A percentile compares a stretch with the other conserved stretches of the same genome.
phyloP scores from a whole-genome alignment of 2,797 vertebrate genomes.

The Labeo calbasu region DNA sequence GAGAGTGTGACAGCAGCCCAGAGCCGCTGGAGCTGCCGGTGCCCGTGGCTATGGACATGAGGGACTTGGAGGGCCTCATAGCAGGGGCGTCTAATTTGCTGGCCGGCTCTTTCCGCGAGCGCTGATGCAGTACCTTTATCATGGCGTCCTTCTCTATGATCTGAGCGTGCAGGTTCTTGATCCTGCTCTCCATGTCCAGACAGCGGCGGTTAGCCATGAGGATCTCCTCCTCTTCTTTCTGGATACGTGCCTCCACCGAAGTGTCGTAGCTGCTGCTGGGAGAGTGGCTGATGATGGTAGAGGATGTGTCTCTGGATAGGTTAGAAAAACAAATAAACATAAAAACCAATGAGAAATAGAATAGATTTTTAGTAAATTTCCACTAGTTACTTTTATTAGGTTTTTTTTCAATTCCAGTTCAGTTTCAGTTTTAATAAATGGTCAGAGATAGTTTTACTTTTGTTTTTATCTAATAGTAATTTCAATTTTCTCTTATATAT shows the following conservation, averaged over 20 bases:
- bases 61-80: constrained; percentile 97
- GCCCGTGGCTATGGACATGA: constrained; percentile 94
- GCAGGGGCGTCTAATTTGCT: constrained; percentile 86
- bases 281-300: constrained; percentile 85
- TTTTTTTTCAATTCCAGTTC: background rate
- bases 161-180: constrained; percentile 97
- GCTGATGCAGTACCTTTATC: constrained; percentile 99
- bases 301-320: constrained; percentile 86
- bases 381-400: background rate
- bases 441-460: background rate
- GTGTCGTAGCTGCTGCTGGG: constrained; percentile 94
- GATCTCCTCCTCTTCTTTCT: constrained; percentile 98
- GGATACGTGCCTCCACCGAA: constrained; percentile 93
- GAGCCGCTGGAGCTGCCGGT: constrained; percentile 74
- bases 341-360: background rate
- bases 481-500: background rate
- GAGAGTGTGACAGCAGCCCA: constrained; percentile 86
- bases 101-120: constrained; percentile 89
- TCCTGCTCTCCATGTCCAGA: constrained; percentile 98
- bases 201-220: constrained; percentile 97
- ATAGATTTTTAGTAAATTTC: background rate
- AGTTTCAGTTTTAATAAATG: background rate
- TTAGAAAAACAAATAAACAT: background rate
- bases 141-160: constrained; percentile 99
- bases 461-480: background rate